A percentile compares a stretch with the other conserved stretches of the same genome.
Evolutionary conservation across 2,888 invertebrate genomes (phyloP).

Genomic region (Folsomia manolachei): DNA sequence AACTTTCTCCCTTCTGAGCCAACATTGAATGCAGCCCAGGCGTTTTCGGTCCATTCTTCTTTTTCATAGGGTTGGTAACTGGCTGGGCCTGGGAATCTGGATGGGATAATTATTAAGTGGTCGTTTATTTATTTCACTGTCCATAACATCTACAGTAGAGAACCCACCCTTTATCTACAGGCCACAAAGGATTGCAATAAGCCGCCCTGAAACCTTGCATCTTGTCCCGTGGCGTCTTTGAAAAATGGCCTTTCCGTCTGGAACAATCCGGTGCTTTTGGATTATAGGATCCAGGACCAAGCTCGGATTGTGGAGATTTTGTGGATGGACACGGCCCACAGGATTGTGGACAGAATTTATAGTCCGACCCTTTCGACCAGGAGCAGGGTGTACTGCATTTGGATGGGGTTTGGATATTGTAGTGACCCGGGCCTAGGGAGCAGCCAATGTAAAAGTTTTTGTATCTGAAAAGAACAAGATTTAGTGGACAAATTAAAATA

Average conservation of each 20-base stretch:
- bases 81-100: slow-evolving; percentile 22
- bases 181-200: slow-evolving; percentile 33
- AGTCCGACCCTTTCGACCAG: too few relatives aligned
- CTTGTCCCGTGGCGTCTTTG: slow-evolving; percentile 18
- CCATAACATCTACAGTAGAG: too few relatives aligned
- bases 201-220: slow-evolving; percentile 36
- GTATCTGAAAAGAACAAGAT: not conserved
- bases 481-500: too few relatives aligned
- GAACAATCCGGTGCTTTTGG: slow-evolving; percentile 17
- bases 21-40: slow-evolving; percentile 22
- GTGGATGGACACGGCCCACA: not conserved
- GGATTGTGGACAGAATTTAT: slow-evolving; percentile 1
- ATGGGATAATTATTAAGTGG: too few relatives aligned
- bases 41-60: slow-evolving; percentile 17
- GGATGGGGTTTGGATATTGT: slow-evolving; percentile 33
- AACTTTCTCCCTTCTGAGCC: slow-evolving; percentile 9
- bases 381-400: too few relatives aligned
- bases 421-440: slow-evolving; percentile 26
- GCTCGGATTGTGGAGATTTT: slow-evolving; percentile 2
- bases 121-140: too few relatives aligned
- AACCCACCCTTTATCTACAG: slow-evolving; percentile 21
- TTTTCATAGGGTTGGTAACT: slow-evolving; percentile 13
- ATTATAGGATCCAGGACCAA: slow-evolving; percentile 33
- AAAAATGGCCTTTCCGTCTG: slow-evolving; percentile 25
- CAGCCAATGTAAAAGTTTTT: slow-evolving; percentile 16